Percentiles rank a stretch among this genome's conserved stretches.
Evolutionary conservation across 1,140 invertebrate genomes (phyloP).

Genomic region (Andrena cerasifolii): DNA sequence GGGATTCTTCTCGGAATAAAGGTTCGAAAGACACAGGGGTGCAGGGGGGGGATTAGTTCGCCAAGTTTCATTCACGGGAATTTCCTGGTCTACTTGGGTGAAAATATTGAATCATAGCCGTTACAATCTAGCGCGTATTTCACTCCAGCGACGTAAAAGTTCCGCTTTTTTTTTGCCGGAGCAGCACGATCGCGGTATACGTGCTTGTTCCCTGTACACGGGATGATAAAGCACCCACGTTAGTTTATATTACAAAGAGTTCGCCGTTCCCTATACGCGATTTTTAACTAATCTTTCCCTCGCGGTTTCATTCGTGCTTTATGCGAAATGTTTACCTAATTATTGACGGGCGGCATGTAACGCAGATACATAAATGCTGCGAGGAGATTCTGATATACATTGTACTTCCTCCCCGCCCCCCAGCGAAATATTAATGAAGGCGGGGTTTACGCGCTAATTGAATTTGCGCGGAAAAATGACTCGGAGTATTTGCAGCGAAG

Average conservation of each 20-base stretch:
- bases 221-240: slow-evolving; percentile 27
- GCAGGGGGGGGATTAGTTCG: neutral
- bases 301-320: neutral
- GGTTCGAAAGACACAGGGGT: too few relatives aligned
- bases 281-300: slow-evolving; percentile 32
- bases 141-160: slow-evolving; percentile 7
- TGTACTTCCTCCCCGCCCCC: too few relatives aligned
- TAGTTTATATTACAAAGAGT: slow-evolving; percentile 18
- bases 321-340: slow-evolving; percentile 17
- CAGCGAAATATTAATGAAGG: too few relatives aligned
- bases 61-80: slow-evolving; percentile 2
- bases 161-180: neutral
- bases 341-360: slow-evolving; percentile 6
- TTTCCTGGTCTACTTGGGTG: neutral
- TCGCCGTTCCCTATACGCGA: neutral
- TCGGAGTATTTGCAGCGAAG: too few relatives aligned
- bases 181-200: neutral
- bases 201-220: neutral
- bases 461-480: too few relatives aligned
- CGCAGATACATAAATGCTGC: slow-evolving; percentile 3
- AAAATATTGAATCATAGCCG: slow-evolving; percentile 16
- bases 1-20: neutral
- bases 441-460: too few relatives aligned
- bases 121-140: neutral
- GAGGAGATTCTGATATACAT: too few relatives aligned